A percentile compares a stretch with the other conserved stretches of the same genome.
Evolutionary conservation across 2,797 vertebrate species (phyloP).

Genomic region (Platyrinchus mystaceus): DNA sequence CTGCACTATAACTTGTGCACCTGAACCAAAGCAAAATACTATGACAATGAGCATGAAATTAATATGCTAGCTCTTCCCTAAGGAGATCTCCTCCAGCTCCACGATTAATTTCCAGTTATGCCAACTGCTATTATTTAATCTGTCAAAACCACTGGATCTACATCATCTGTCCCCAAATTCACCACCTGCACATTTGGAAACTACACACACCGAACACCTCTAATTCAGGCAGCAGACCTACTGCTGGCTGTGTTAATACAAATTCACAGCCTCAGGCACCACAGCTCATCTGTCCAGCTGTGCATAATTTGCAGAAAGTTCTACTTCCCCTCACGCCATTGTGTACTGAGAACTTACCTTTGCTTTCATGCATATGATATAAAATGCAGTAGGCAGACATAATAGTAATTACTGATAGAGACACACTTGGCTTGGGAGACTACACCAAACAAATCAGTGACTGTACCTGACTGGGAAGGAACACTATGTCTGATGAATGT

Average conservation of each 20-base stretch:
- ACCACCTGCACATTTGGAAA: constrained; percentile 24
- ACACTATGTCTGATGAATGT: neutral
- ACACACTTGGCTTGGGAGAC: neutral
- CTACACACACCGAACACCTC: neutral
- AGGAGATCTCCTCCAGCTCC: neutral
- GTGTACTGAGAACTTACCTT: neutral
- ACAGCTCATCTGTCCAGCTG: constrained; percentile 54
- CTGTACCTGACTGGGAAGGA: neutral
- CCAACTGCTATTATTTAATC: constrained; percentile 30
- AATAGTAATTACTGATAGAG: neutral
- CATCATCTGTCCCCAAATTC: neutral
- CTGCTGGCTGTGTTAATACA: constrained; percentile 49
- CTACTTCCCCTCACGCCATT: neutral
- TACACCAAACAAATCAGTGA: neutral
- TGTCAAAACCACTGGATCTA: neutral
- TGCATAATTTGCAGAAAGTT: constrained; percentile 39
- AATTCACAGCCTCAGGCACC: constrained; percentile 23
- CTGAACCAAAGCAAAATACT: neutral
- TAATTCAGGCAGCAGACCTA: constrained; percentile 37
- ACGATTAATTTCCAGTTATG: neutral
- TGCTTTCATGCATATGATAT: constrained; percentile 17
- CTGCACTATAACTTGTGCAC: neutral
- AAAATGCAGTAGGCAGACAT: neutral
- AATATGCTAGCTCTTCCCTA: neutral
- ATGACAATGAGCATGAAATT: neutral